Base-by-base conservation (phyloP, 2,113 vertebrate species). In the Cercocebus atys region DNA sequence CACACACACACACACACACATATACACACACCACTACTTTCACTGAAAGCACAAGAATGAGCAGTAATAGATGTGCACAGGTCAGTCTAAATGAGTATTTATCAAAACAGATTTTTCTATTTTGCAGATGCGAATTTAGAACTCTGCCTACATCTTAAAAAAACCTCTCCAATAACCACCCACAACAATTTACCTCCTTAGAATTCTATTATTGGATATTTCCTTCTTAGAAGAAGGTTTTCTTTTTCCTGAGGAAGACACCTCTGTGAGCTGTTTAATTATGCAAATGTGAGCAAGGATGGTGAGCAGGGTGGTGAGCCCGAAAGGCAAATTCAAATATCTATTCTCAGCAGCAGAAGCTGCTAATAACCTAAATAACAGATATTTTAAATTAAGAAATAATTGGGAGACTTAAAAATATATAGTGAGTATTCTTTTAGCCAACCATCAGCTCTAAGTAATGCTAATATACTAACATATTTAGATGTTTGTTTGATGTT, bases 281-380 rank as follows among this genome's bases (percentile, higher is more conserved):
- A 94, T 83, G 75, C 81, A 97, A 57, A 95, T 92, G 57, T 43
- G 75, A 97, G 50, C 50, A 66, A 86, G 47, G 25, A 52, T 40
- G 30, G n/a, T 32, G 59, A 94, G 76, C 50, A 30, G 59, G 38
- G 27, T 32, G 0, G 0, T 8, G 50, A 86, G 82, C 52, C 93
- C 38, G 45, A 30, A 32, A 81, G 92, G 92, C 81, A 76, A 66
- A 66, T 38, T 43, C 38, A 35, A 38, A 72, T 75, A 20, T 64
- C 72, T 40, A 3, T n/a, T 68, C 55, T 47, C 32, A 43, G 43
- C 20, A 55, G 38, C 35, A 76, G 80, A 68, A 38, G 45, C 64
- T 57, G 23, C 40, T 32, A 20, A 73, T 40, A 61, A 66, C 52
- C 66, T 59, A 64, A 81, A 38, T 35, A 68, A 82, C 5, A 68